Evolutionary conservation across 2,797 vertebrate species (phyloP), one percentile per base, ranked within the genome.

Genomic region (Sandelia bainsii): DNA sequence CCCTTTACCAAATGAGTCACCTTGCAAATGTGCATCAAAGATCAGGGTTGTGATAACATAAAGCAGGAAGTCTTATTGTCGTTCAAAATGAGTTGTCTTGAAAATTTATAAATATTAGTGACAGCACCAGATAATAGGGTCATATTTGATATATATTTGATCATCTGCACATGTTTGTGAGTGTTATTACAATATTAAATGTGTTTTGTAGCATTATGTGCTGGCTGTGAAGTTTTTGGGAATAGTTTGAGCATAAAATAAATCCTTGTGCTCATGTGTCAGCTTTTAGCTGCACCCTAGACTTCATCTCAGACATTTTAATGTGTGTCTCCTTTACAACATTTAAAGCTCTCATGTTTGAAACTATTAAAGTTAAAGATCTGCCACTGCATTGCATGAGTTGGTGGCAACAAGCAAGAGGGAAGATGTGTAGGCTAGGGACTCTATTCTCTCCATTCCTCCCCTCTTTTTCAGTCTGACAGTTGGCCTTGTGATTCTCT

Each of bases 401-500:
- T 65, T 60, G 69, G 58, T 4, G 11, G 57, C 25, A 23, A 29
- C 11, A 1, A 68, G 54, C 1, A 34, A 34, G 59, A 62, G 64
- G 25, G 53, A 45, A 64, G 48, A 58, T 57, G 10, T 45, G 2
- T 73, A 73, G 78, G 54, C 57, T 85, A 87, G 82, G 78, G 78
- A 60, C 82, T 65, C 76, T 59, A 29, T 65, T 78, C 63, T 81
- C 81, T 81, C 63, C 69, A 29, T 71, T 67, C 75, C 78, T 64
- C 62, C 77, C 78, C 63, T 77, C 73, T 87, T 81, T 88, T 87
- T 80, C 87, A 83, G 83, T 81, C 69, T 85, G 81, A 89, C 86
- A 79, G 75, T 86, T 81, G 87, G 84, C 85, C 81, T 87, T 44
- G 68, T 86, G 89, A 91, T 85, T 85, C 86, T 84, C 81, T 37